phyloP scores from a whole-genome alignment of 2,797 vertebrate species.

The Eupleurogrammus muticus region DNA sequence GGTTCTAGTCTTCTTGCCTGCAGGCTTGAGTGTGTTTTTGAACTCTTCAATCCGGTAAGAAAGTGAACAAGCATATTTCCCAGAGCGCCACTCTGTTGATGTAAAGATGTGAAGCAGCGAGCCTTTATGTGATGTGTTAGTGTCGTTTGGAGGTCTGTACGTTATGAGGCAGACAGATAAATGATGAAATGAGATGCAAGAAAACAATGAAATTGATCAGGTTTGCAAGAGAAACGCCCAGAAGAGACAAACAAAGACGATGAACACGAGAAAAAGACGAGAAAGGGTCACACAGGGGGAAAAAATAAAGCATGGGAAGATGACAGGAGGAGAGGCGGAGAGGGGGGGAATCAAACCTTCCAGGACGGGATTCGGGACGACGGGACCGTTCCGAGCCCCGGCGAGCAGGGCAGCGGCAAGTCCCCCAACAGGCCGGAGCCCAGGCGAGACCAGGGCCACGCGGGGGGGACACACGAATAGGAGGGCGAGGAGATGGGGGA shows the following conservation, averaged over 20 bases:
- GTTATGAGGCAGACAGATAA: background rate
- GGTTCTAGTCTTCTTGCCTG: too few species aligned
- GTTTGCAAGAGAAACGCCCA: background rate
- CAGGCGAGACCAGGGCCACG: conserved; percentile 86
- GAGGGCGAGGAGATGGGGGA: conserved; percentile 78
- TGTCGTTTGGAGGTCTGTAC: background rate
- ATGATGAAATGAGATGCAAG: conserved; percentile 1
- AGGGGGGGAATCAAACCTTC: conserved; percentile 88
- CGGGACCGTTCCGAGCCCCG: conserved; percentile 87
- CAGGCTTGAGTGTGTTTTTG: background rate
- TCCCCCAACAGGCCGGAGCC: conserved; percentile 86
- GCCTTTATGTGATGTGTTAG: background rate
- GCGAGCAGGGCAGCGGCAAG: conserved; percentile 88
- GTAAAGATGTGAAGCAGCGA: background rate
- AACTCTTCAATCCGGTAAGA: background rate
- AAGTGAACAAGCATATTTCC: background rate
- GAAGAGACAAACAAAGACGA: background rate
- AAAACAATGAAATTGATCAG: background rate
- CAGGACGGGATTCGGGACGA: conserved; percentile 93
- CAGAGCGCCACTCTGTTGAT: too few species aligned
- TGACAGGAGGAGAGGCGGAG: conserved; percentile 3
- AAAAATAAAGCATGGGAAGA: background rate
- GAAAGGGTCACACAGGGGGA: too few species aligned
- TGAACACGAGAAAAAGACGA: background rate
- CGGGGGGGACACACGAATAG: conserved; percentile 68